Evolutionary conservation across 2,797 vertebrate species (phyloP).

Genomic region (Micropoecilia bifurca): DNA sequence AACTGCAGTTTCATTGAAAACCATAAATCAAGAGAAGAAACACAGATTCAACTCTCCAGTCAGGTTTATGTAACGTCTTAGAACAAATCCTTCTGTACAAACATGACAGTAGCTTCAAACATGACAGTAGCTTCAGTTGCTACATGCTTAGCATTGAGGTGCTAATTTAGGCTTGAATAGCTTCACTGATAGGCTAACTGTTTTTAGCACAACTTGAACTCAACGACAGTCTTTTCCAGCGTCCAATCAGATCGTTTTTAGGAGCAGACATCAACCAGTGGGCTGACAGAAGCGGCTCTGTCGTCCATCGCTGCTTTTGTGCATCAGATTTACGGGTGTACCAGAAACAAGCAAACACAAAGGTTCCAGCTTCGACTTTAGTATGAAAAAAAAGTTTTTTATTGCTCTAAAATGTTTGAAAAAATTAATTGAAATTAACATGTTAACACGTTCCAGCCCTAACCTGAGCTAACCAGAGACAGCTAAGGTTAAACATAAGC

Average conservation of each 20-base stretch:
- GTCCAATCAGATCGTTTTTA: neutral
- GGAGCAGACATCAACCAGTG: neutral
- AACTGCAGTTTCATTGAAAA: neutral
- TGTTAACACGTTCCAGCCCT: neutral
- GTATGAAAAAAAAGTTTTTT: neutral
- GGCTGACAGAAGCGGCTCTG: neutral
- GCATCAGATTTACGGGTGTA: neutral
- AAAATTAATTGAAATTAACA: neutral
- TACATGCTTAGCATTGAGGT: neutral
- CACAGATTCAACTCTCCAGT: neutral
- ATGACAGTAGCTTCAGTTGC: neutral
- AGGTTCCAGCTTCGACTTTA: neutral
- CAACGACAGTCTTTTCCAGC: neutral
- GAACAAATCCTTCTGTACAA: neutral
- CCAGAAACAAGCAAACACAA: neutral
- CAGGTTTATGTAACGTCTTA: too few species aligned
- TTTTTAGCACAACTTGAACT: neutral
- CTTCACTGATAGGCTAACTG: neutral
- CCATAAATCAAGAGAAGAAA: neutral
- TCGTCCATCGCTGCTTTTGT: too few species aligned
- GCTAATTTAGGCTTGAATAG: neutral
- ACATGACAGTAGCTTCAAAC: neutral
- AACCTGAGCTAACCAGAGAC: neutral
- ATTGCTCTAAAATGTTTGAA: neutral
- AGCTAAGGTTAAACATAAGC: neutral